Evolutionary conservation across 1,140 invertebrate species (phyloP).

Genomic region (Oedothorax gibbosus): DNA sequence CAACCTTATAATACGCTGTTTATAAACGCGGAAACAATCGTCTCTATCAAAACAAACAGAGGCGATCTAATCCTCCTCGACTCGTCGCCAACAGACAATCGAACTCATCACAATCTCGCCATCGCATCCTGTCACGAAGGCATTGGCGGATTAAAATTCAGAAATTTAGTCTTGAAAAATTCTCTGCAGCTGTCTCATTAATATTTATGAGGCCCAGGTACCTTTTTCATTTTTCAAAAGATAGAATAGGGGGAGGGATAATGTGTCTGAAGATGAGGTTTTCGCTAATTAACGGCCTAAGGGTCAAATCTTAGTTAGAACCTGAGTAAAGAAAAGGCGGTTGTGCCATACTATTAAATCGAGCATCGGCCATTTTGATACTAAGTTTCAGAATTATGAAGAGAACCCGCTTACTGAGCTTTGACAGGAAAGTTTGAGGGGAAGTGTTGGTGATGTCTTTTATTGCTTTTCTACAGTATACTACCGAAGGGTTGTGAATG

Average conservation of each 20-base stretch:
- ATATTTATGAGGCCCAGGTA: slow-evolving; percentile 46
- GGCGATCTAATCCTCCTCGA: too few species aligned
- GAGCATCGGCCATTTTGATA: too few species aligned
- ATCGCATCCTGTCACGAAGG: slow-evolving; percentile 33
- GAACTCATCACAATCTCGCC: not conserved
- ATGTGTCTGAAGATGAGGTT: slow-evolving; percentile 52
- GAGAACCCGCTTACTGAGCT: not conserved
- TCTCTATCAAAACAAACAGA: too few species aligned
- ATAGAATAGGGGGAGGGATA: slow-evolving; percentile 12
- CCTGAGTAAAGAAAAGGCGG: too few species aligned
- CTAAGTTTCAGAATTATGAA: not conserved
- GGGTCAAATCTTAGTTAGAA: slow-evolving; percentile 6
- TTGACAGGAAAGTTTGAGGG: slow-evolving; percentile 28
- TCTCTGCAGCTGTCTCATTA: slow-evolving; percentile 42
- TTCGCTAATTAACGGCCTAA: slow-evolving; percentile 44
- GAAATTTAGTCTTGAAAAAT: slow-evolving; percentile 33
- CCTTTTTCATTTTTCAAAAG: slow-evolving; percentile 42
- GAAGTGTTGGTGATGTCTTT: slow-evolving; percentile 7
- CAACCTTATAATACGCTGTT: too few species aligned
- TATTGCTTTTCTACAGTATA: not conserved
- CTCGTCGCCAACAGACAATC: too few species aligned
- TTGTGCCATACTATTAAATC: too few species aligned
- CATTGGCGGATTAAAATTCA: slow-evolving; percentile 46
- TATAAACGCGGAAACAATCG: too few species aligned
- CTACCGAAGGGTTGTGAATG: not conserved